Evolutionary conservation across 35 echinoderm and acorn worm genomes (phyloP).

Genomic region (Strongylocentrotus purpuratus): DNA sequence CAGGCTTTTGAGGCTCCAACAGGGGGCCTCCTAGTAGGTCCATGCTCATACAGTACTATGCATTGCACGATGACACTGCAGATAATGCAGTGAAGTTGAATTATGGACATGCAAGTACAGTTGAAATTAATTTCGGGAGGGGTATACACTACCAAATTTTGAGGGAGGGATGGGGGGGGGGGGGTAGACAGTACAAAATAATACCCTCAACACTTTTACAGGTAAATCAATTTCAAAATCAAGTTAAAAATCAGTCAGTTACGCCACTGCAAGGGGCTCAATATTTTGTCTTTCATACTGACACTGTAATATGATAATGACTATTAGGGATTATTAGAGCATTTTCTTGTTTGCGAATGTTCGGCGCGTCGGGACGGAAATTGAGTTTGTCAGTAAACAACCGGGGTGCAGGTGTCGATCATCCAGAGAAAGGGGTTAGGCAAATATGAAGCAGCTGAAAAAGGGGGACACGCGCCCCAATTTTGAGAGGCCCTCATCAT

Average conservation of each 20-base stretch:
- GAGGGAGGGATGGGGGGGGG: no score
- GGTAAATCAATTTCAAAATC: no score
- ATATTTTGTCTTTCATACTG: not conserved
- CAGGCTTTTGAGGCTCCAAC: not conserved
- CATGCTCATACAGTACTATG: no score
- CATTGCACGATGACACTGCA: not conserved
- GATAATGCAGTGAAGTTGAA: not conserved
- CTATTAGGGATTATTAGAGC: not conserved
- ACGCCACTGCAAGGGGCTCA: no score
- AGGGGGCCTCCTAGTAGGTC: not conserved
- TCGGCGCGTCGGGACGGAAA: not conserved
- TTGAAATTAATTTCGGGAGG: no score
- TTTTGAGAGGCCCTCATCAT: not conserved
- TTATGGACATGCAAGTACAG: not conserved
- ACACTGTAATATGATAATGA: not conserved
- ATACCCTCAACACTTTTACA: no score
- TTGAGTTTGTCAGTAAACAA: constrained; percentile 12
- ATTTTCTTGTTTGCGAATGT: constrained; percentile 12
- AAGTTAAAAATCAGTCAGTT: no score
- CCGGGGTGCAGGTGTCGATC: not conserved
- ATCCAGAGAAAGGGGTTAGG: not conserved
- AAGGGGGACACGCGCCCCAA: not conserved
- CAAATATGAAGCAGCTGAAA: not conserved
- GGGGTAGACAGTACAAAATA: no score
- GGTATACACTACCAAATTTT: no score